Conservation (phyloP, 2,888 invertebrate species). For the Drosophila suboccidentalis region DNA sequence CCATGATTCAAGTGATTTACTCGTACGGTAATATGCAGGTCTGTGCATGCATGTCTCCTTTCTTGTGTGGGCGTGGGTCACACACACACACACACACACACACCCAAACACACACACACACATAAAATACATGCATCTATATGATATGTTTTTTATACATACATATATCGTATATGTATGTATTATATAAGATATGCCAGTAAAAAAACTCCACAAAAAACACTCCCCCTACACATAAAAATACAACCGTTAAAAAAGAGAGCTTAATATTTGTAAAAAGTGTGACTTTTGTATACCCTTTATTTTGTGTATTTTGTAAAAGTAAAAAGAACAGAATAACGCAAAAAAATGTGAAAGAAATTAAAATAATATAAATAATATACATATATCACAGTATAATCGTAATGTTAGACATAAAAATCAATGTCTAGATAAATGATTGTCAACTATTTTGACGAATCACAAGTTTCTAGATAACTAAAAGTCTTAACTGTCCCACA, state of each 20-base stretch:
- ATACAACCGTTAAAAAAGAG: slow-evolving; percentile 30
- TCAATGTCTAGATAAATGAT: too few relatives aligned
- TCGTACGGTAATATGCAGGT: slow-evolving; percentile 59
- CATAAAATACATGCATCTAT: slow-evolving; percentile 1
- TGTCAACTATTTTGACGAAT: too few relatives aligned
- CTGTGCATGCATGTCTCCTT: slow-evolving; percentile 33
- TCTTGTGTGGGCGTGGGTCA: slow-evolving; percentile 25
- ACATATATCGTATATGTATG: slow-evolving; percentile 11
- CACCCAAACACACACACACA: neutral
- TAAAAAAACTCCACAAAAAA: slow-evolving; percentile 32
- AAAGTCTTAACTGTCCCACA: too few relatives aligned
- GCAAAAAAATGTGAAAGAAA: neutral
- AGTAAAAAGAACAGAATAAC: neutral
- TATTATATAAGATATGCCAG: slow-evolving; percentile 39
- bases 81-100: slow-evolving; percentile 17
- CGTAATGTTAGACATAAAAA: too few relatives aligned
- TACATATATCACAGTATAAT: too few relatives aligned
- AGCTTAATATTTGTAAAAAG: neutral
- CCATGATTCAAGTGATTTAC: slow-evolving; percentile 66
- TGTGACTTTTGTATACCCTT: slow-evolving; percentile 19
- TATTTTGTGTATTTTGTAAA: neutral
- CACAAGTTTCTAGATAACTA: too few relatives aligned
- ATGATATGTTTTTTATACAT: slow-evolving; percentile 3
- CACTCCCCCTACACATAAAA: slow-evolving; percentile 25
- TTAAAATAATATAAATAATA: neutral